Evolutionary conservation across 2,113 vertebrate species (phyloP).

Genomic region (Eublepharis macularius): DNA sequence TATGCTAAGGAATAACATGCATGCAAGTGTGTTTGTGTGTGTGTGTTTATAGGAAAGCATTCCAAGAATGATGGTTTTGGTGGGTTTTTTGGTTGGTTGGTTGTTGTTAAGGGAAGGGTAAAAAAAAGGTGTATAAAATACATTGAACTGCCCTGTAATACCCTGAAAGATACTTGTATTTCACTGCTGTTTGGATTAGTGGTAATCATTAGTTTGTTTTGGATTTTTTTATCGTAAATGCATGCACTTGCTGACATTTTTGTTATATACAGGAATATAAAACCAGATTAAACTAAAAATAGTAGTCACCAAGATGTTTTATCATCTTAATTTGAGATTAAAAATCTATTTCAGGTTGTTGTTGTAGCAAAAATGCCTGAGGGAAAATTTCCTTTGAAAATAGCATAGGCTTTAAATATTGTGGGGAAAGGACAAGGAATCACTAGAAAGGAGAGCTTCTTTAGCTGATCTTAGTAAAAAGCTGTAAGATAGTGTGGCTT

Average conservation of each 20-base stretch:
- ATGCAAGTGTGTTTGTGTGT: constrained; percentile 61
- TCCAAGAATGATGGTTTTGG: constrained; percentile 64
- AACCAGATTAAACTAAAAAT: constrained; percentile 53
- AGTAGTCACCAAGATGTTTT: constrained; percentile 43
- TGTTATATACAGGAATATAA: constrained; percentile 25
- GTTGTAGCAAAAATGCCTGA: not conserved
- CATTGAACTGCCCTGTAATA: constrained; percentile 65
- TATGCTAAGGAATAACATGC: constrained; percentile 54
- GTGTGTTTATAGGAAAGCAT: constrained; percentile 58
- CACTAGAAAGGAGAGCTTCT: not conserved
- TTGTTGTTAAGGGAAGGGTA: too few relatives aligned
- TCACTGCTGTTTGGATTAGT: constrained; percentile 63
- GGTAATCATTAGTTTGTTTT: constrained; percentile 53
- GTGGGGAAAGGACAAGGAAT: constrained; percentile 22
- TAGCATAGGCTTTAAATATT: not conserved
- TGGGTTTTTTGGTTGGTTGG: too few relatives aligned
- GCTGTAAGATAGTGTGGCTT: constrained; percentile 75
- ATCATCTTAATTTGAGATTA: constrained; percentile 37
- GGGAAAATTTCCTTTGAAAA: constrained; percentile 9
- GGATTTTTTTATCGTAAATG: constrained; percentile 57
- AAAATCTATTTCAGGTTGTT: constrained; percentile 47
- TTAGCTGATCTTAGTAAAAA: constrained; percentile 43
- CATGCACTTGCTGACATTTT: constrained; percentile 56
- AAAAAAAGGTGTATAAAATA: constrained; percentile 51
- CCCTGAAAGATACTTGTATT: constrained; percentile 56